A percentile compares a stretch with the other conserved stretches of the same genome.
phyloP scores from a whole-genome alignment of 2,888 invertebrate species.

The Sussaba pulchella region DNA sequence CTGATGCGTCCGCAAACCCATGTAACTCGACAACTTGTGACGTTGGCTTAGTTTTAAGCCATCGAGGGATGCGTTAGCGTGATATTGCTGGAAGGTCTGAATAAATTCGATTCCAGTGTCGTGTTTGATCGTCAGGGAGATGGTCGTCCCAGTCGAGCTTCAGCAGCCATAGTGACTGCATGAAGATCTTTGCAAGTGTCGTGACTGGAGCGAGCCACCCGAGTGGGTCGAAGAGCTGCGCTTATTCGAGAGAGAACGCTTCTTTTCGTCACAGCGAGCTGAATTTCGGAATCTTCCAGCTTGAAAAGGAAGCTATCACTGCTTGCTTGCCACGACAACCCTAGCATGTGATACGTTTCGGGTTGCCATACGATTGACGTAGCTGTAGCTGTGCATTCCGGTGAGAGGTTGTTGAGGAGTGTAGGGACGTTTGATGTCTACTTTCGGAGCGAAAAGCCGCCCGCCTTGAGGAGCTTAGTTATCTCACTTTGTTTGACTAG shows the following conservation, averaged over 20 bases:
- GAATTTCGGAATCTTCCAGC: not conserved
- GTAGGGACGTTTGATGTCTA: constrained; percentile 17
- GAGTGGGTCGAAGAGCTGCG: constrained; percentile 8
- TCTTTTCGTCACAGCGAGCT: constrained; percentile 4
- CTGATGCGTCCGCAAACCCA: constrained; percentile 40
- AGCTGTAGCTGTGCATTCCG: not conserved
- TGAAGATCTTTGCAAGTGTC: constrained; percentile 19
- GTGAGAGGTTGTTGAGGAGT: not conserved
- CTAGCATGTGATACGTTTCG: constrained; percentile 33
- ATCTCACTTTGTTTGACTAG: constrained; percentile 22
- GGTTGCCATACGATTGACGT: constrained; percentile 26
- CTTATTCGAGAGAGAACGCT: not conserved
- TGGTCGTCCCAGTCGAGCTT: constrained; percentile 19
- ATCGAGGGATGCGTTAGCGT: constrained; percentile 21
- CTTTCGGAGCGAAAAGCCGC: constrained; percentile 29
- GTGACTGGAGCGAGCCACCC: not conserved
- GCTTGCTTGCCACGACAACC: constrained; percentile 22
- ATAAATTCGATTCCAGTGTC: constrained; percentile 10
- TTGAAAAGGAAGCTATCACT: constrained; percentile 13
- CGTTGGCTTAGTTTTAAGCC: not conserved
- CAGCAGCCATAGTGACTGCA: constrained; percentile 22
- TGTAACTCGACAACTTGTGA: constrained; percentile 23
- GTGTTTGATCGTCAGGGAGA: not conserved
- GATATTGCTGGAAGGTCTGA: constrained; percentile 6
- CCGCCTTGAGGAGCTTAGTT: constrained; percentile 35